Evolutionary conservation across 2,888 invertebrate genomes (phyloP), one percentile per base, ranked within the genome.

Genomic region (Onchidella celtica): DNA sequence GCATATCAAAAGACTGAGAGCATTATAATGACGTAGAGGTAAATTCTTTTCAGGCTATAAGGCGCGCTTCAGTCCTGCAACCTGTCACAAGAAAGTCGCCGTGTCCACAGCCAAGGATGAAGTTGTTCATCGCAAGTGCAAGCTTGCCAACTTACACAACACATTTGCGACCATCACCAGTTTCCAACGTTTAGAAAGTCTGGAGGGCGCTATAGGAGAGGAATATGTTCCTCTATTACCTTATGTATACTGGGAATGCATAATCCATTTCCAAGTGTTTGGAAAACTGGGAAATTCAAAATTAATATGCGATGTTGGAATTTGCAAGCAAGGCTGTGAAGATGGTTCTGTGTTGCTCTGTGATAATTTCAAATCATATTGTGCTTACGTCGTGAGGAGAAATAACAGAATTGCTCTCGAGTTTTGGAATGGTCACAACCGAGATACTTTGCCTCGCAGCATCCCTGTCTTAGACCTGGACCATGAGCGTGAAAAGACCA

Each of bases 391-490:
- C 38, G 84, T 82, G 21, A n/a, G 78, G 14, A 59, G 84, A 68
- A 63, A 70, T 36, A 82, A 80, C 79, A 77, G 66, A 69, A 82
- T 84, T 63, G 66, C 79, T 24, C 78, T 84, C 17, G 84, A 84
- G 70, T 84, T 84, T 69, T 84, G 84, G 84, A 84, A 84, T 59
- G 84, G 84, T n/a, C 79, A 78, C 24, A 83, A 82, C 78, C 68
- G 82, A 66, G 84, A 82, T 27, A 84, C 77, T 36, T 66, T 84
- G 27, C 79, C 78, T 24, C 77, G 84, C 0, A 82, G 82, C 55
- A 77, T 84, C 32, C 80, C 82, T 38, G 78, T 84, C 14, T 74
- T 82, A 2, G 84, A 84, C 65, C 78, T 84, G 29, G 80, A 82
- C 70, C 40, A 57, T 4, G 84, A 84, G 57, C 80, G 66, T 38